Base-by-base conservation (phyloP, 2,797 vertebrate genomes). In the Margarornis squamiger region DNA sequence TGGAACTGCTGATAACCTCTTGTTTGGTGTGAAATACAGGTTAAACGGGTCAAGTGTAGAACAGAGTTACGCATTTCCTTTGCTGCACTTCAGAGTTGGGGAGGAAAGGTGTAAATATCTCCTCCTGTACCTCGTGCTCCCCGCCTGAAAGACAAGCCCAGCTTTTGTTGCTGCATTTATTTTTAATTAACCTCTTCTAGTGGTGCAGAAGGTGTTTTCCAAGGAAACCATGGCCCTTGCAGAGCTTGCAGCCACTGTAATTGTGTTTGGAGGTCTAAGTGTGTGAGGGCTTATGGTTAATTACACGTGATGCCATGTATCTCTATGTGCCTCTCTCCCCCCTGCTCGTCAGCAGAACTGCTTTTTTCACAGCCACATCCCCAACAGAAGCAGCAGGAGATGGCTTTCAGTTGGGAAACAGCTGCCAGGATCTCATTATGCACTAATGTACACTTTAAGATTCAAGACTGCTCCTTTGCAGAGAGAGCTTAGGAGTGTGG, bases 381-480 rank as follows among this genome's bases (percentile, higher is more conserved):
- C 43, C 90, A 82, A 43, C 84, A 91, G 92, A 92, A 96, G 77
- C 94, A 94, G 94, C 86, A 57, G 94, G 93, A 2, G 4, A 59
- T 86, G 88, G 58, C 61, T 92, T 95, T 85, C 48, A 22, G 3
- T 90, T 67, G 90, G 39, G n/a, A 70, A 95, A 73, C 74, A 93
- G 88, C 88, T 91, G 92, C 91, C 71, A 10, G 36, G 57, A 85
- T 9, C 84, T 91, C 93, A 65, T 93, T 95, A 85, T 32, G 34
- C 36, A 2, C 80, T 86, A 88, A 90, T 30, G 20, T 66, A 45
- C 41, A 10, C 54, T 70, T 41, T 4, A 63, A 45, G 71, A 81
- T 57, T 67, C 13, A 14, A 41, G 88, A 43, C 23, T 93, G 80
- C 38, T 86, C 80, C 91, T 76, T 92, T 86, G 91, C 55, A 61